Evolutionary conservation across 1,140 invertebrate species (phyloP).

Genomic region (Drosophila micromelanica): DNA sequence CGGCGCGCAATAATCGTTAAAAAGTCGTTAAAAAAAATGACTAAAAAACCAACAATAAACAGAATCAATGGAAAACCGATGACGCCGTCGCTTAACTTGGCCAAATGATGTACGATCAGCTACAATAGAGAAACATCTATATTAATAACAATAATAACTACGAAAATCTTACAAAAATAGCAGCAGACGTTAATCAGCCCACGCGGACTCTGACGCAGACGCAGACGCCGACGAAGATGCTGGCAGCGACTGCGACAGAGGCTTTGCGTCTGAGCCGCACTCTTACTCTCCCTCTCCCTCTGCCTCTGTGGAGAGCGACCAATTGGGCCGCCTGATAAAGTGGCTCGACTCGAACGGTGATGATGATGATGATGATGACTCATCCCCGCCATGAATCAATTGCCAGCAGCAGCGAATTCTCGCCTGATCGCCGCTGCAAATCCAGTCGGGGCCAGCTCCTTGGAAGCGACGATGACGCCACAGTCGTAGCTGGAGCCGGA

Average conservation of each 20-base stretch:
- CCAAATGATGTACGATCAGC: conserved; percentile 41
- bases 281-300: not conserved
- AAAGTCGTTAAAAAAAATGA: conserved; percentile 59
- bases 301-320: not conserved
- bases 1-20: conserved; percentile 75
- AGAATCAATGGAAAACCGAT: conserved; percentile 72
- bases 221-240: not conserved
- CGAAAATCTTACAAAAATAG: conserved; percentile 55
- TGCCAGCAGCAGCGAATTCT: conserved; percentile 59
- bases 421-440: conserved; percentile 51
- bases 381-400: conserved; percentile 69
- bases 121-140: conserved; percentile 55
- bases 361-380: too few relatives aligned
- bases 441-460: conserved; percentile 29
- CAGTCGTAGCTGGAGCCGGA: not conserved
- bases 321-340: conserved; percentile 58
- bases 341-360: conserved; percentile 16
- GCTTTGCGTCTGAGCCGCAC: conserved; percentile 6
- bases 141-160: conserved; percentile 54
- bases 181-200: conserved; percentile 48
- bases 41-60: not conserved
- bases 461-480: conserved; percentile 30
- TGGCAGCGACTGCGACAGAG: not conserved
- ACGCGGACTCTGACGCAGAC: conserved; percentile 19
- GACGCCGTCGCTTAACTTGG: conserved; percentile 53